Conservation (phyloP, 2,113 vertebrate genomes). For the Polypterus bichir region DNA sequence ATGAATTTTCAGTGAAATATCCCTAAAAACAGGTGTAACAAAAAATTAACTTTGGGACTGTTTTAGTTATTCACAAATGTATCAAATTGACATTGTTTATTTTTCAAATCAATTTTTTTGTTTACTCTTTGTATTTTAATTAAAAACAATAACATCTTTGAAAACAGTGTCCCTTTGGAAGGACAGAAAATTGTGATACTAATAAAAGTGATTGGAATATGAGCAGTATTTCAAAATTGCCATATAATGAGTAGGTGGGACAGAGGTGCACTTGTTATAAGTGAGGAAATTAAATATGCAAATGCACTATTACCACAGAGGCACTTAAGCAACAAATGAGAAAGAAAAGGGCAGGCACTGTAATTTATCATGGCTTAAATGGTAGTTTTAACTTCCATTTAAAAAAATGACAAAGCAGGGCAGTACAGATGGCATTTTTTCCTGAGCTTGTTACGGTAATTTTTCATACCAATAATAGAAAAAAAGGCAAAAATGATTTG, state of each 20-base stretch:
- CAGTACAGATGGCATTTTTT: constrained; percentile 36
- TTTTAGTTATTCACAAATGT: too few relatives aligned
- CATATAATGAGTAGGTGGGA: constrained; percentile 51
- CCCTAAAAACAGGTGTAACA: too few relatives aligned
- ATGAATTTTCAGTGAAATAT: too few relatives aligned
- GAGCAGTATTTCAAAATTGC: constrained; percentile 42
- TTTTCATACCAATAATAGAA: constrained; percentile 26
- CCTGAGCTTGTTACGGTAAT: constrained; percentile 30
- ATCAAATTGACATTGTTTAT: too few relatives aligned
- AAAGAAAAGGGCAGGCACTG: constrained; percentile 27
- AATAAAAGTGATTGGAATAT: constrained; percentile 46
- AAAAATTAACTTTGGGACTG: too few relatives aligned
- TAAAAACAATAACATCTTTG: too few relatives aligned
- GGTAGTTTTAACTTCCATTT: constrained; percentile 37
- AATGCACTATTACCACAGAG: constrained; percentile 51
- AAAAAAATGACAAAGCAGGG: constrained; percentile 33
- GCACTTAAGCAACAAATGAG: constrained; percentile 46
- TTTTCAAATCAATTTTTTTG: too few relatives aligned
- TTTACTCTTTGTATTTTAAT: too few relatives aligned
- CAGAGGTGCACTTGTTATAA: constrained; percentile 48
- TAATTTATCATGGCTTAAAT: constrained; percentile 54
- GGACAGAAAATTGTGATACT: constrained; percentile 9
- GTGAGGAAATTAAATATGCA: constrained; percentile 56
- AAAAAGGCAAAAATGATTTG: too few relatives aligned
- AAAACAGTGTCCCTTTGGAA: not conserved